Evolutionary conservation across 2,797 vertebrate species (phyloP).

Genomic region (Eupleurogrammus muticus): DNA sequence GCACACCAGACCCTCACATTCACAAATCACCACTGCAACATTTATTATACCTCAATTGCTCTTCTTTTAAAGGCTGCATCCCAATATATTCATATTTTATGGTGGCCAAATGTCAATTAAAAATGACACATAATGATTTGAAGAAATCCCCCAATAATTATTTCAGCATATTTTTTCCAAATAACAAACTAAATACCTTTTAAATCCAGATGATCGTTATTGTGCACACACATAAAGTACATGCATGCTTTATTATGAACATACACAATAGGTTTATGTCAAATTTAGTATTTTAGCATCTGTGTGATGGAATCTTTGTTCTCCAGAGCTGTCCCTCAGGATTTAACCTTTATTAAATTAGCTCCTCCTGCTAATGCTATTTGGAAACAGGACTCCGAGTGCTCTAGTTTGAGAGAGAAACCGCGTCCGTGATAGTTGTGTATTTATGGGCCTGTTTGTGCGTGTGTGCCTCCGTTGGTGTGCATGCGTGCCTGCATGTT

Average conservation of each 20-base stretch:
- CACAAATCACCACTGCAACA: too few species aligned
- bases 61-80: neutral
- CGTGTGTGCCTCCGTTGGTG: conserved; percentile 7
- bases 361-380: conserved; percentile 60
- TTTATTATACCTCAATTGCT: neutral
- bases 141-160: neutral
- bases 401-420: conserved; percentile 57
- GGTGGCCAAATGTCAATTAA: neutral
- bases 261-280: neutral
- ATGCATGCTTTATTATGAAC: neutral
- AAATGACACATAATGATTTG: too few species aligned
- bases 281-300: neutral
- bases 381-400: conserved; percentile 50
- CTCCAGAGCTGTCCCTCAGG: conserved; percentile 36
- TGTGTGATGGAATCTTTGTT: conserved; percentile 46
- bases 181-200: too few species aligned
- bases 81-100: neutral
- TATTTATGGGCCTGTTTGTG: conserved; percentile 9
- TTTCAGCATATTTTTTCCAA: neutral
- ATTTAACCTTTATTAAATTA: conserved; percentile 60
- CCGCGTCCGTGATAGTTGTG: conserved; percentile 7
- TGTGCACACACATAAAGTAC: neutral
- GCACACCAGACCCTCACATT: too few species aligned
- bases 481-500: conserved; percentile 55
- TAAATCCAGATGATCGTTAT: neutral